These are phyloP conservation scores for Chorisops tibialis DNA, from an alignment of 2,888 invertebrate species.

Conservation along the genomic window DNA sequence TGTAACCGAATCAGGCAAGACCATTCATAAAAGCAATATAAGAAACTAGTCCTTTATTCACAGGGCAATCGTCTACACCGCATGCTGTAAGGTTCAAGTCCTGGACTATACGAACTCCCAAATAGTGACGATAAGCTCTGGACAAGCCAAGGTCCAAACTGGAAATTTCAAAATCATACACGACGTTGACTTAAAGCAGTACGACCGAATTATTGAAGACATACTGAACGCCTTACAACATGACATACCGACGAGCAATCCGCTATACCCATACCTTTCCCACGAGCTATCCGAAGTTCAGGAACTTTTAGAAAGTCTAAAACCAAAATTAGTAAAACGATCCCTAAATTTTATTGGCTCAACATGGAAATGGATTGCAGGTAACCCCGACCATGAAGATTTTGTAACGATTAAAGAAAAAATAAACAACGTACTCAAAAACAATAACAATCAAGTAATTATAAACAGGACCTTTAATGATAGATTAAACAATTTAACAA, in stretches of 20 bases:
- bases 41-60: too few relatives aligned
- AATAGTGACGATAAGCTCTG: not conserved
- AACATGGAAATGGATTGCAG: conserved; percentile 13
- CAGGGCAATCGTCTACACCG: too few relatives aligned
- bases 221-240: not conserved
- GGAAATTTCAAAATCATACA: not conserved
- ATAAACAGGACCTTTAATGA: conserved; percentile 8
- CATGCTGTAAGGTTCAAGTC: not conserved
- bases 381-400: conserved; percentile 10
- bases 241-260: not conserved
- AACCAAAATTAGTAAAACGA: not conserved
- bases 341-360: conserved; percentile 5
- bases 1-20: too few relatives aligned
- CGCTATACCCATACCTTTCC: too few relatives aligned
- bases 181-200: too few relatives aligned
- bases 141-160: not conserved
- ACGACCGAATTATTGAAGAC: not conserved
- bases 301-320: not conserved
- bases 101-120: conserved; percentile 5
- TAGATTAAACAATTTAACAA: conserved; percentile 10
- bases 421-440: conserved; percentile 3
- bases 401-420: conserved; percentile 8
- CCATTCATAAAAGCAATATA: too few relatives aligned
- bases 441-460: conserved; percentile 11
- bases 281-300: not conserved